Base-by-base conservation (phyloP, 2,888 invertebrate species). In the Drosophila limbata region DNA sequence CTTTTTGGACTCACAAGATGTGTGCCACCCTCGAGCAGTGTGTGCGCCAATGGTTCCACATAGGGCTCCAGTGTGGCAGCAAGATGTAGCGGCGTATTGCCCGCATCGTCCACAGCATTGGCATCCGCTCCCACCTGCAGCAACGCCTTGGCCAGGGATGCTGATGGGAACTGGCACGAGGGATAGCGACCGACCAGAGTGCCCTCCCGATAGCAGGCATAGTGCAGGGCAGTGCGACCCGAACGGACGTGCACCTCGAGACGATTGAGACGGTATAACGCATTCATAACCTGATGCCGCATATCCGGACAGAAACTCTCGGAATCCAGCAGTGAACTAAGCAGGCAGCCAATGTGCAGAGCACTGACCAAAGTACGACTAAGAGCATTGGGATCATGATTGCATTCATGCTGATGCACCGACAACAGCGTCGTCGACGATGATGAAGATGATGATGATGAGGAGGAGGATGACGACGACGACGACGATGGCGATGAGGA, bases 41-140 rank as follows among this genome's bases (percentile, higher is more conserved):
- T 94, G 79, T 94, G 94, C 0, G 97, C 95, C 44, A 98, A 94
- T 45, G 94, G 94, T 3, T 95, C 93, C 0, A 96, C 95, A 85
- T 96, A 96, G 0, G 96, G 96, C 77, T 93, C 92, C 65, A 95
- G 95, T 92, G 95, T 94, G 71, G 96, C 97, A 0, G 96, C 96
- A 69, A 98, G 94, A 91, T 98, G 98, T 53, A 98, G 94, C 11
- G 98, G 96, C 19, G 97, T 97, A 93, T 98, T 97, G 19, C 97
- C 97, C 63, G 95, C 95, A 57, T 95, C 95, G 92, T 98, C 98
- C 2, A 94, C 92, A 0, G 95, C 95, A 92, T 96, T 96, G 0
- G 96, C 95, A 92, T 96, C 94, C 0, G 97, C 97, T 11, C 98
- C 98, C 25, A 97, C 96, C 77, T 95, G 94, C 73, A 97, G 93